Evolutionary conservation across 2,888 invertebrate species (phyloP), one percentile per base, ranked within the genome.

Genomic region (Taenaris catops): DNA sequence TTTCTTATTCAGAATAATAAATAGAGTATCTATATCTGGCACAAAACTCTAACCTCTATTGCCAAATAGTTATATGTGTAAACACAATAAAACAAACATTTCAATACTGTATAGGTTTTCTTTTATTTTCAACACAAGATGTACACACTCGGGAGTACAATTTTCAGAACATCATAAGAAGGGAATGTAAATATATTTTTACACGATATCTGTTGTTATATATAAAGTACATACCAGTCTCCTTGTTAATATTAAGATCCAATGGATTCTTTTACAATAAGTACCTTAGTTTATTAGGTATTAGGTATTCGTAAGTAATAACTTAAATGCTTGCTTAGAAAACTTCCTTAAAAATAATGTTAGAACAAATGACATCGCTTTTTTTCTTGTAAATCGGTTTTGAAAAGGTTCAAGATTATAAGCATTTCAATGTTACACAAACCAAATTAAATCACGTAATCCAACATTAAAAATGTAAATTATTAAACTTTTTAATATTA

Each of bases 151-250:
- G 54, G 49, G 60, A 56, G 58, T 61, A 63, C 53, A 42, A 29
- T 44, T 44, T 41, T n/a, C 2, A 39, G 60, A 66, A 67, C 61
- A 60, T 58, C 57, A 61, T 50, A 60, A 60, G 59, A 63, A 60
- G 73, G 83, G 83, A 84, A 84, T 84, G 83, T 76, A 71, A 72
- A 73, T 64, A 73, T 62, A 68, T 62, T 58, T 56, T 65, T 63
- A 70, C 62, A 69, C 55, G 57, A 63, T 64, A 65, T 63, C 53
- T 61, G 63, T 24, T 55, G 51, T 60, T 66, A 66, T 44, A n/a
- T n/a, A 57, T 59, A 73, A 74, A 80, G 78, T 80, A 80, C 75
- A 79, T 73, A 73, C 73, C 84, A 84, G 84, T 84, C 84, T 84
- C 83, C 80, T 75, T 69, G 74, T 76, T 72, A 66, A 63, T 71